Evolutionary conservation across 2,888 invertebrate genomes (phyloP), one percentile per base, ranked within the genome.

Genomic region (Tenthredo distinguenda): DNA sequence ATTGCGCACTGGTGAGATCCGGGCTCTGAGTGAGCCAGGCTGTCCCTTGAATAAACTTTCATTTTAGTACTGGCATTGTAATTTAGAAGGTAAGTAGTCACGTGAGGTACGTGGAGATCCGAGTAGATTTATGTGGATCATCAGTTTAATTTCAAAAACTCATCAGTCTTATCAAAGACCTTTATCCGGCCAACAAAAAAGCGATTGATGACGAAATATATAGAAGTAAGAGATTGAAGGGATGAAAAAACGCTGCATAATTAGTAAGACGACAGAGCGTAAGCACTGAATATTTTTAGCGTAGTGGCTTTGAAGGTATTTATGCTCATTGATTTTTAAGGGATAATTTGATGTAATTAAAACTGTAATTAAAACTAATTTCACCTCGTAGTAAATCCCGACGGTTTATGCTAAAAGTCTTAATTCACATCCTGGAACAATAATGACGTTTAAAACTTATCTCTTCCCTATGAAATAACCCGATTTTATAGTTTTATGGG

Each of bases 401-500:
- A 34, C 55, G 18, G 34, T 15, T 37, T 18, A 12, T 50, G 31
- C 5, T 31, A 9, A 34, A 77, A 31, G 6, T 77, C 47, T 15
- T 18, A 77, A 50, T 77, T 34, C 10, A 77, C 18, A 15, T 34
- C 18, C 18, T 55, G n/a, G 50, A 31, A 12, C 55, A 34, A 77
- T 77, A 31, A 55, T 18, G 34, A 31, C 50, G 77, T 31, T 31
- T 34, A 55, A 31, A 47, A 47, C 18, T 50, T 77, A 55, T 77
- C 43, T 43, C 31, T 6, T 31, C 7, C 10, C 26, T 50, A 34
- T 50, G 55, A 77, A 31, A n/a, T 50, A 34, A 31, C 18, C 77
- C 4, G 34, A 77, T 18, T 77, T 47, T 7, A 77, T 77, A n/a
- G 77, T 77, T 77, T 77, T 77, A 77, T 77, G 55, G 47, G 15